Evolutionary conservation across 30 jellyfish, hydroid and myxozoan genomes (phyloP), one percentile per base, ranked within the genome.

Genomic region (Cassiopea andromeda): DNA sequence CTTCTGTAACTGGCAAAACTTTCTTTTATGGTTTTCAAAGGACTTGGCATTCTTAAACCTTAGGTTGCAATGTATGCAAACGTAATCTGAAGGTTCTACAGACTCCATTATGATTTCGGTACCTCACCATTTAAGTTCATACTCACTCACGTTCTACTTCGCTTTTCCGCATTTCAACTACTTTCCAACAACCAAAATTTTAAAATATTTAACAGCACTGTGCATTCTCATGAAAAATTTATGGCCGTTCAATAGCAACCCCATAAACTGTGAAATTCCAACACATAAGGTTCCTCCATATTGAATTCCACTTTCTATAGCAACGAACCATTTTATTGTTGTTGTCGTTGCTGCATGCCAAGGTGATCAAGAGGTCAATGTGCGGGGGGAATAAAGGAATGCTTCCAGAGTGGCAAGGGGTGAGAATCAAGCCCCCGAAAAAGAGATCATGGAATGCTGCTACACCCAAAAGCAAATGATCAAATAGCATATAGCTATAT

Each of bases 11-110:
- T 85, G 97, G 69, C 97, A 91, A 77, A 91, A 91, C 79, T 91
- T 91, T 44, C 91, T 73, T 73, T 84, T 91, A 46, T 91, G 97
- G 1, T 80, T 83, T 78, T 91, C 97, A 77, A 16, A 91, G 3
- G 93, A 79, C 15, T 78, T 90, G 27, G 92, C 49, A 76, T 78
- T 91, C 85, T 78, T 82, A 84, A 91, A 91, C 14, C 93, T 75
- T 43, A 91, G 86, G 78, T 85, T 84, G 85, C 97, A 91, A 43
- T 77, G 76, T 38, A 74, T 68, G 81, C 97, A 91, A 44, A 82
- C 78, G 72, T 48, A 84, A 7, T 90, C 97, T 73, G 97, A 76
- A 46, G 94, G 94, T 69, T 70, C 94, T 38, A 73, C 79, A 1
- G 73, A 46, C 15, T 85, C 88, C 93, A 85, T 74, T 74, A 6